phyloP scores from a whole-genome alignment of 2,113 vertebrate genomes.

The Vombatus ursinus region DNA sequence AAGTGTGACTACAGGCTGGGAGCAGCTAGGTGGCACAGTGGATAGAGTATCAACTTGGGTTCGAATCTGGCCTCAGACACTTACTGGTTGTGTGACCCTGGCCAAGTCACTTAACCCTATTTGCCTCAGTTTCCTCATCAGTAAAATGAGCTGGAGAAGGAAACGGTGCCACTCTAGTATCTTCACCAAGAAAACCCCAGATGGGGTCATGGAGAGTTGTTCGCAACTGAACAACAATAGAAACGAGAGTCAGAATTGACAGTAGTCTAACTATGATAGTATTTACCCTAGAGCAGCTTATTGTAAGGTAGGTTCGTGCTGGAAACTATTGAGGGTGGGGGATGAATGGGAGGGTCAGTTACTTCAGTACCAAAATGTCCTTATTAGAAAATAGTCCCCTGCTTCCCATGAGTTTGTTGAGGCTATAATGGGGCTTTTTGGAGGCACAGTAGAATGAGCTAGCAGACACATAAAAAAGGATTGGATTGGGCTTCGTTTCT shows the following conservation, averaged over 20 bases:
- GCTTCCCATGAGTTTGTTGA: not conserved
- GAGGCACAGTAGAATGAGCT: not conserved
- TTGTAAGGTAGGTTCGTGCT: not conserved
- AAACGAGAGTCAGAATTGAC: not conserved
- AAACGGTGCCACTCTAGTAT: not conserved
- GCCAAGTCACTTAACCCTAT: too few relatives aligned
- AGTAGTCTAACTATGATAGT: not conserved
- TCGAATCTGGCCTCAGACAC: too few relatives aligned
- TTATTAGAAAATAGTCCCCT: not conserved
- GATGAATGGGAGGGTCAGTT: not conserved
- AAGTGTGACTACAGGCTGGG: not conserved
- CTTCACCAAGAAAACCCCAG: not conserved
- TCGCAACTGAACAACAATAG: not conserved
- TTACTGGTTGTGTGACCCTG: too few relatives aligned
- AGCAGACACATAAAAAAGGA: not conserved
- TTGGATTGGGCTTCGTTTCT: not conserved
- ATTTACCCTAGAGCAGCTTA: not conserved
- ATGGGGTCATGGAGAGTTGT: not conserved
- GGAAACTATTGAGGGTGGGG: not conserved
- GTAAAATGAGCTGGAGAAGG: not conserved
- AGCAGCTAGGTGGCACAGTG: not conserved
- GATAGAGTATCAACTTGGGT: not conserved
- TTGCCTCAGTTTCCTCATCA: too few relatives aligned
- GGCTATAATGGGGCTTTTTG: not conserved
- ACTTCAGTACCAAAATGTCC: not conserved